Base-by-base conservation (phyloP, 2,113 vertebrate species). In the Agapornis roseicollis region DNA sequence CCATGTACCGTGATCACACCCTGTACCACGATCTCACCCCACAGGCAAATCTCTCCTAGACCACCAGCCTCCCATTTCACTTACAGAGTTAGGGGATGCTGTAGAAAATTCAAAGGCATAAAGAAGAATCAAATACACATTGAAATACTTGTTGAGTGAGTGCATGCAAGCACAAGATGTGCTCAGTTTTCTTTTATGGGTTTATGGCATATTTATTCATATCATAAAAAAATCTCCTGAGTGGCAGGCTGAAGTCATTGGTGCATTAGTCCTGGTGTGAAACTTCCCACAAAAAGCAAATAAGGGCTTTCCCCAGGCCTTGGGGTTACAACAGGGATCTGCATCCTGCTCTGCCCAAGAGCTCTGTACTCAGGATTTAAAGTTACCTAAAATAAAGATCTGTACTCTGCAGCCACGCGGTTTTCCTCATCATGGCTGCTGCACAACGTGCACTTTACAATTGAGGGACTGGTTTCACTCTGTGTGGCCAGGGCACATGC, bases 21-120 rank as follows among this genome's bases (percentile, higher is more conserved):
- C 20, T 1, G 5, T 46, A 20, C 16, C 24, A 4, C 0, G 1
- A 53, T 29, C 1, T 4, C 42, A 33, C 5, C 2, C 22, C 1
- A 3, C 18, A 13, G n/a, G 2, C 50, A 92, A 65, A 81, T 7
- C 2, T 1, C 41, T 55, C 20, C 47, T 29, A 63, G 35, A 20
- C 33, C 28, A 6, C 5, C 23, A 6, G 23, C 13, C 35, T 68
- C 23, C 24, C 14, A 4, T 17, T 65, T 39, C 2, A 0, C 42
- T 69, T 20, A 35, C 25, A 60, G 73, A 27, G 16, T 55, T 49
- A 24, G 28, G 10, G 9, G 18, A 13, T 55, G 29, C 16, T 55
- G 56, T 52, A 44, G 58, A 27, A 89, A 31, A 16, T 46, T 33
- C 49, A 58, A 46, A 90, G 44, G 14, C 60, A 20, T 44, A 58